Conservation (phyloP, 2,888 invertebrate species). For the Schizotus pectinicornis region DNA sequence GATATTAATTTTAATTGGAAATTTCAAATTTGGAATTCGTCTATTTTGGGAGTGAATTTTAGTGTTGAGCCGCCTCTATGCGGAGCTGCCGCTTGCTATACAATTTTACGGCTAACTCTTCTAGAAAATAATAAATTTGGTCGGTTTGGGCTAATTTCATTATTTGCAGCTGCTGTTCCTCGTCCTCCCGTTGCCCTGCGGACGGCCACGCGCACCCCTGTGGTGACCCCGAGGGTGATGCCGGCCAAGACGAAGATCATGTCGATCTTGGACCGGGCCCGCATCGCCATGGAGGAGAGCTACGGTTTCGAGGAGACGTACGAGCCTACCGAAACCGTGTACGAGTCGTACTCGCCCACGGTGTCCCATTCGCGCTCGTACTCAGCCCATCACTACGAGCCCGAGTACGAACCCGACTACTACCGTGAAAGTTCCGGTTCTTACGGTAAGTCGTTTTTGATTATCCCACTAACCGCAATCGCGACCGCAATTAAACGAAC, state of each 20-base stretch:
- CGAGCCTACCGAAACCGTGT: conserved; percentile 45
- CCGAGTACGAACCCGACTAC: conserved; percentile 57
- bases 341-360: conserved; percentile 47
- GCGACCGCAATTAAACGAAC: conserved; percentile 2
- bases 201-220: conserved; percentile 57
- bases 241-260: conserved; percentile 81
- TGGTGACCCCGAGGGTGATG: conserved; percentile 62
- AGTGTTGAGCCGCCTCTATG: too few species aligned
- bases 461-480: conserved; percentile 1
- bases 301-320: conserved; percentile 67
- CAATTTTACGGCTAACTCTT: neutral
- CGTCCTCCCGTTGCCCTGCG: conserved; percentile 59
- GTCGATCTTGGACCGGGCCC: conserved; percentile 82
- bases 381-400: conserved; percentile 55
- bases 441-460: conserved; percentile 40
- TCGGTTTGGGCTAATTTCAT: conserved; percentile 1
- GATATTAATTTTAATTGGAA: too few species aligned
- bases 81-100: too few species aligned
- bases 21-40: too few species aligned
- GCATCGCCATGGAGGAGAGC: conserved; percentile 81
- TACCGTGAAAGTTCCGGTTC: conserved; percentile 60
- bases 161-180: conserved; percentile 49
- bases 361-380: conserved; percentile 45
- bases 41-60: too few species aligned
- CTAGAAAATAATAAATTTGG: neutral